Evolutionary conservation across 2,797 vertebrate genomes (phyloP), one percentile per base, ranked within the genome.

Genomic region (Sarcoramphus papa): DNA sequence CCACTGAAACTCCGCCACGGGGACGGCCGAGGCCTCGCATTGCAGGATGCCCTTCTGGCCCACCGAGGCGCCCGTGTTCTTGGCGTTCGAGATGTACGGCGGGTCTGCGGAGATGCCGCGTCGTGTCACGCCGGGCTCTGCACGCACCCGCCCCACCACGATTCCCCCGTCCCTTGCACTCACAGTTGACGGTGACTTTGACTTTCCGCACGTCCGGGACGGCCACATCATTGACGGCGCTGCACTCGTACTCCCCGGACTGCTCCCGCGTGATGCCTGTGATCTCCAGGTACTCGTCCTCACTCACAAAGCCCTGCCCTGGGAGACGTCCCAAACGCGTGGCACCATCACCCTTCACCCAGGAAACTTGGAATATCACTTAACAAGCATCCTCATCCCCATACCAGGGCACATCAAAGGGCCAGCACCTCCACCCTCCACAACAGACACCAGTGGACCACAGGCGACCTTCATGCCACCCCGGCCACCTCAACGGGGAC

Each of bases 121-220:
- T 35, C 2, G 3, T 0, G 4, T 95, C 87, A 90, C 4, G 0
- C 50, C 2, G 2, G 12, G 60, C 27, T 18, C 25, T 11, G 0
- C 0, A 0, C 2, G 4, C 4, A 1, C 41, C 33, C 14, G 2
- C n/a, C 72, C 20, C 17, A 0, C 18, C n/a, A 2, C 3, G 1
- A 0, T 3, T 10, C 10, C 69, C 84, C 12, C 1, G 0, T 8
- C n/a, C 37, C 82, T 20, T 0, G 6, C 16, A 30, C 99, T 99
- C 98, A 99, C 99, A 99, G 97, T 99, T 99, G 47, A 99, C 99
- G 0, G 99, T 99, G 91, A 99, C 98, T 96, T 98, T 99, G 54
- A 99, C 99, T 91, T 98, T 99, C 96, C 98, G 96, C 88, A 99
- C 98, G 2, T 99, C 99, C 0, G 99, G 98, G 9, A 97, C 97